Percentiles rank a stretch among this genome's conserved stretches.
phyloP scores from a whole-genome alignment of 2,797 vertebrate species.

The Enteromius trimaculatus region DNA sequence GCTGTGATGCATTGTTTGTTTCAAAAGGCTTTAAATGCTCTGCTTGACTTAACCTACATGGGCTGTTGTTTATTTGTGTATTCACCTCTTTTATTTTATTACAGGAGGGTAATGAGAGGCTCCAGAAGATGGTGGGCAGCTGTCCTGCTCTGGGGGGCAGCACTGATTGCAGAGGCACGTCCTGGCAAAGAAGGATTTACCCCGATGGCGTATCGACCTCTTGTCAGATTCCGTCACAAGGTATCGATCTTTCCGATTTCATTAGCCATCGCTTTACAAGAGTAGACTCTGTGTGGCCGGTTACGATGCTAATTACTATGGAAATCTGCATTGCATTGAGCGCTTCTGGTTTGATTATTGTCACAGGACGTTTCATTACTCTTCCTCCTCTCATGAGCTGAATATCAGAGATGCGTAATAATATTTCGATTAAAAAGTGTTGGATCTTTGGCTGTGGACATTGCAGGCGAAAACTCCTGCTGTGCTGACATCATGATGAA shows the following conservation, averaged over 20 bases:
- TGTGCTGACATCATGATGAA: conserved; percentile 56
- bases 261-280: conserved; percentile 64
- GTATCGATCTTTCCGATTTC: conserved; percentile 77
- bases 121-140: conserved; percentile 78
- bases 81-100: conserved; percentile 69
- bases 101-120: conserved; percentile 84
- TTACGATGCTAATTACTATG: conserved; percentile 68
- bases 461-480: conserved; percentile 16
- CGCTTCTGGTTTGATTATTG: conserved; percentile 50
- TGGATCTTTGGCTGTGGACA: conserved; percentile 41
- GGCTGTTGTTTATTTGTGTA: conserved; percentile 41
- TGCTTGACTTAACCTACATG: conserved; percentile 18
- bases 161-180: conserved; percentile 78
- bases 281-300: conserved; percentile 56
- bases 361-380: conserved; percentile 63
- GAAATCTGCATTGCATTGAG: conserved; percentile 55
- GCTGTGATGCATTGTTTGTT: conserved; percentile 71
- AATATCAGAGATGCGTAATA: conserved; percentile 49
- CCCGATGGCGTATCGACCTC: conserved; percentile 80
- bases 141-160: conserved; percentile 80
- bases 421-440: not conserved
- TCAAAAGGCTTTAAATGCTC: conserved; percentile 59
- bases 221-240: conserved; percentile 92
- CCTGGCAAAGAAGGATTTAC: conserved; percentile 80
- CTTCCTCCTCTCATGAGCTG: conserved; percentile 51